Conservation (phyloP, 2,888 invertebrate species). For the Volucella bombylans region DNA sequence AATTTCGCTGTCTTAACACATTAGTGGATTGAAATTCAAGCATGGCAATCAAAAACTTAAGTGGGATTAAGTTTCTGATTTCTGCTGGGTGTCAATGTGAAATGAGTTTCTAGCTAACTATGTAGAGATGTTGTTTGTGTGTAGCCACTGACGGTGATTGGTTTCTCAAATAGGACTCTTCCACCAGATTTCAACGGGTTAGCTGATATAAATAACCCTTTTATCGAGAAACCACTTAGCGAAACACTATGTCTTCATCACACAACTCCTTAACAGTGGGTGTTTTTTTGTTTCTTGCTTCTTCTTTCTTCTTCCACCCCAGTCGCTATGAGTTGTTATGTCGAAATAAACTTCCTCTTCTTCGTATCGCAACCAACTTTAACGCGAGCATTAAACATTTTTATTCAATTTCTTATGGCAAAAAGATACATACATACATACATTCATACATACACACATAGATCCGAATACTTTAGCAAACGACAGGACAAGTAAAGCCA, state of each 20-base stretch:
- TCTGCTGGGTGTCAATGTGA: conserved; percentile 54
- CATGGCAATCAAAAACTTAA: conserved; percentile 53
- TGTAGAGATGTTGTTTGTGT: background rate
- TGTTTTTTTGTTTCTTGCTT: conserved; percentile 1
- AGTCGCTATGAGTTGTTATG: no score
- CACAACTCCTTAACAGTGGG: conserved; percentile 4
- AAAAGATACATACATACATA: conserved; percentile 1
- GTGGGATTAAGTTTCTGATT: conserved; percentile 52
- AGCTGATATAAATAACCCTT: background rate
- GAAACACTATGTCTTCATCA: conserved; percentile 59
- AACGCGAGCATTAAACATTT: conserved; percentile 60
- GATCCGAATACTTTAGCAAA: background rate
- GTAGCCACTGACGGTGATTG: background rate
- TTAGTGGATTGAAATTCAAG: conserved; percentile 67
- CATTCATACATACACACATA: conserved; percentile 10
- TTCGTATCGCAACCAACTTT: conserved; percentile 52
- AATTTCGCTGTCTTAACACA: conserved; percentile 71
- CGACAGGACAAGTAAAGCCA: conserved; percentile 5
- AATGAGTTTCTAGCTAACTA: conserved; percentile 11
- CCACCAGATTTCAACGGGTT: no score
- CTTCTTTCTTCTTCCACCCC: background rate
- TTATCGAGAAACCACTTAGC: background rate
- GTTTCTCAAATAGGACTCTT: background rate
- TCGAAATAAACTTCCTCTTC: conserved; percentile 42
- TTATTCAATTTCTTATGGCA: conserved; percentile 62